These are phyloP conservation scores for Papilio elwesi DNA, from an alignment of 2,888 invertebrate species.

Conservation along the genomic window DNA sequence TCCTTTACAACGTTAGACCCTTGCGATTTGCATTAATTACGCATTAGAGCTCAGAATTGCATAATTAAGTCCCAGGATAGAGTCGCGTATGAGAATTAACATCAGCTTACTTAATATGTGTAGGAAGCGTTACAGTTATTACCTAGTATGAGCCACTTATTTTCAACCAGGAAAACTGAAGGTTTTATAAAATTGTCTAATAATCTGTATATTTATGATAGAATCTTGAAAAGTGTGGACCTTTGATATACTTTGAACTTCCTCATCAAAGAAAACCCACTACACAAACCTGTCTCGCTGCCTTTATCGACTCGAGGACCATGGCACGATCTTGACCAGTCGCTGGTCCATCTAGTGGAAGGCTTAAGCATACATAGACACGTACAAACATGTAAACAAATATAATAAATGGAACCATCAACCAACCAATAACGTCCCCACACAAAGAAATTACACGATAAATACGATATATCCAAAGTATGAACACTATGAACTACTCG, in stretches of 20 bases:
- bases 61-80: conserved; percentile 62
- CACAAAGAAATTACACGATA: not conserved
- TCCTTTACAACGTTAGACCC: conserved; percentile 64
- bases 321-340: no score
- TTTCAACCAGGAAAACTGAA: not conserved
- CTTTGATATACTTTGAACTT: no score
- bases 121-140: conserved; percentile 1
- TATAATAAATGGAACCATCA: no score
- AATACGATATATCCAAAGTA: conserved; percentile 1
- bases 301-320: no score
- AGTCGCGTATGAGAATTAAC: conserved; percentile 50
- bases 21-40: conserved; percentile 76
- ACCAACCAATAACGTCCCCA: not conserved
- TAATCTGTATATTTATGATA: not conserved
- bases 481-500: conserved; percentile 1
- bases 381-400: no score
- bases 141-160: not conserved
- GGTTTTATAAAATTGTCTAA: not conserved
- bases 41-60: conserved; percentile 68
- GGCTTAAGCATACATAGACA: no score
- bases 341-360: no score
- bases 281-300: no score
- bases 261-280: no score
- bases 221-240: not conserved
- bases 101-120: conserved; percentile 1